Evolutionary conservation across 2,113 vertebrate species (phyloP).

Genomic region (Siphamia tubifer): DNA sequence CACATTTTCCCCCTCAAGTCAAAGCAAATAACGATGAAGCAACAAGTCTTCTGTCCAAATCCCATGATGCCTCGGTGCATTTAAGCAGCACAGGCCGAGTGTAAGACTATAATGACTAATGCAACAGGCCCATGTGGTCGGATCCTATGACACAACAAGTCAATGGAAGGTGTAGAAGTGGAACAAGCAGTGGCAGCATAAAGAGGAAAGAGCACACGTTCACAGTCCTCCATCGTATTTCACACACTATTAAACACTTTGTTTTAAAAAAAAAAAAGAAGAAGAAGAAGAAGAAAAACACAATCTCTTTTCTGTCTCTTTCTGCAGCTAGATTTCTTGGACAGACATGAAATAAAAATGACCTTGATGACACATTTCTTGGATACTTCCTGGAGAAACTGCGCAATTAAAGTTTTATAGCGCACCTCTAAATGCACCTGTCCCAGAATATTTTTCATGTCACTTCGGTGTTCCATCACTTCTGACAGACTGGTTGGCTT

Average conservation of each 20-base stretch:
- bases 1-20: too few species aligned
- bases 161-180: not conserved
- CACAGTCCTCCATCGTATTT: not conserved
- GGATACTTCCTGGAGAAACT: conserved; percentile 51
- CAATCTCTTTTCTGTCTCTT: not conserved
- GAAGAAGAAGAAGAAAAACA: not conserved
- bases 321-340: conserved; percentile 35
- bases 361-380: conserved; percentile 55
- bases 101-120: not conserved
- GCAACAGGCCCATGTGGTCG: not conserved
- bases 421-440: conserved; percentile 65
- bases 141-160: conserved; percentile 16
- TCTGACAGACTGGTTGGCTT: conserved; percentile 59
- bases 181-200: not conserved
- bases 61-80: not conserved
- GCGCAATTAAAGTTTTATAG: conserved; percentile 69
- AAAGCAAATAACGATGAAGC: not conserved
- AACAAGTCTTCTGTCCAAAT: conserved; percentile 6
- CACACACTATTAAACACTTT: not conserved
- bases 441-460: conserved; percentile 69
- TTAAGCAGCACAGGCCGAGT: not conserved
- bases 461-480: conserved; percentile 66
- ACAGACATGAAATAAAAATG: conserved; percentile 71
- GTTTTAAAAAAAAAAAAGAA: too few species aligned
- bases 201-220: not conserved